Evolutionary conservation across 2,113 vertebrate genomes (phyloP).

Genomic region (Lichenostomus cassidix): DNA sequence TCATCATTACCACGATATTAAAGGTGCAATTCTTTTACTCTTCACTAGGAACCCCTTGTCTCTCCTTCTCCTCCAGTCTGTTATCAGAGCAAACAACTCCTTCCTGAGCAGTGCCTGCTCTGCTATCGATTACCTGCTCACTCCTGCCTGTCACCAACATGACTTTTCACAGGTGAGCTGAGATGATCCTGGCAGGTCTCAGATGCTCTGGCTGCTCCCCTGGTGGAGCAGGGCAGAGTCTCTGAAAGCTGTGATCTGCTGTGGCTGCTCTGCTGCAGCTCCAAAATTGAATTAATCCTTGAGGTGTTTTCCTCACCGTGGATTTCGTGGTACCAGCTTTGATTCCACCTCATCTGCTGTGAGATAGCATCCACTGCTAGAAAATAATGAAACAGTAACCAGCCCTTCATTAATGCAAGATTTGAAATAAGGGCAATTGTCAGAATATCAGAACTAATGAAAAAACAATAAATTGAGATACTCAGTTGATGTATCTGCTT

Average conservation of each 20-base stretch:
- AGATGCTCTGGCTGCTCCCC: neutral
- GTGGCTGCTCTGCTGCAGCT: neutral
- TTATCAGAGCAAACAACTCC: neutral
- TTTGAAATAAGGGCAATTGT: neutral
- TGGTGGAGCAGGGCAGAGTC: neutral
- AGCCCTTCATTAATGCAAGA: neutral
- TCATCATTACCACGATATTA: neutral
- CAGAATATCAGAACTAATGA: neutral
- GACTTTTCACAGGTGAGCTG: neutral
- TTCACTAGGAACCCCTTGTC: neutral
- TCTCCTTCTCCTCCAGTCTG: neutral
- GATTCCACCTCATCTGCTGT: neutral
- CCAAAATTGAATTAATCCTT: neutral
- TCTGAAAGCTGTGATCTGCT: neutral
- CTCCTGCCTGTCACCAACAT: neutral
- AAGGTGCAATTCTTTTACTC: neutral
- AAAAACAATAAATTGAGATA: neutral
- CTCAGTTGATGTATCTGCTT: neutral
- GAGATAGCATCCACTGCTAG: neutral
- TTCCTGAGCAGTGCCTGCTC: neutral
- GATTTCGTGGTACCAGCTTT: neutral
- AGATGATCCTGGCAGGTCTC: neutral
- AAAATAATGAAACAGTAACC: neutral
- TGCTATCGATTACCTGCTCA: neutral
- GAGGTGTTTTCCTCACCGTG: accelerated